phyloP scores from a whole-genome alignment of 1,140 invertebrate species.

The Neodiprion fabricii region DNA sequence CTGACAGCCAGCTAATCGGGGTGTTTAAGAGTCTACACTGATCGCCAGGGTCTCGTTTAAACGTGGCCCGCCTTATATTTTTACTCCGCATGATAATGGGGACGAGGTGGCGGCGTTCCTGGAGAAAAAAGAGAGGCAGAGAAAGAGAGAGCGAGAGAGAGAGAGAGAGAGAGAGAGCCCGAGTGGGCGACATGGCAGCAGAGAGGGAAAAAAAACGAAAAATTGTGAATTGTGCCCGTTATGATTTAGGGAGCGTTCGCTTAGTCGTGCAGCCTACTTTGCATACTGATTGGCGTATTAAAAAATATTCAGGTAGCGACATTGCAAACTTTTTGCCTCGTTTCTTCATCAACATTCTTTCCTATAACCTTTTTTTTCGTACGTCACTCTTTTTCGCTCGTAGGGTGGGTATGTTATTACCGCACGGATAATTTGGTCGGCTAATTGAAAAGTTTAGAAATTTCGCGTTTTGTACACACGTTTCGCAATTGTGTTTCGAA shows the following conservation, averaged over 20 bases:
- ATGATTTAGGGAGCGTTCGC: conserved; percentile 37
- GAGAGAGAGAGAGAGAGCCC: conserved; percentile 16
- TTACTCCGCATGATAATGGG: conserved; percentile 49
- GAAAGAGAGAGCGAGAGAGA: conserved; percentile 23
- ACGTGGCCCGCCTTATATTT: conserved; percentile 50
- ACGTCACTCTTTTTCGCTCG: no score
- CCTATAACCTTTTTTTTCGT: no score
- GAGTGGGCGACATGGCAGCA: conserved; percentile 15
- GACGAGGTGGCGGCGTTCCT: conserved; percentile 26
- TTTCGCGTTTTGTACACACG: no score
- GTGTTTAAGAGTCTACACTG: conserved; percentile 63
- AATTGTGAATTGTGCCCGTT: conserved; percentile 16
- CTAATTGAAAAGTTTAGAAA: no score
- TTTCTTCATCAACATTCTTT: neutral
- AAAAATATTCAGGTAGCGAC: neutral
- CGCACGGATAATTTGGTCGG: no score
- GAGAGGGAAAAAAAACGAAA: conserved; percentile 15
- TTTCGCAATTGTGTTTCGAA: no score
- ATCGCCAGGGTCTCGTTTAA: conserved; percentile 60
- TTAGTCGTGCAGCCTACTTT: conserved; percentile 34
- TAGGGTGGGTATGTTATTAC: no score
- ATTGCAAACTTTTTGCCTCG: neutral
- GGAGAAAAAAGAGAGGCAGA: conserved; percentile 34
- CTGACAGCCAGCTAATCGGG: conserved; percentile 63
- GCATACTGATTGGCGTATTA: conserved; percentile 44